Evolutionary conservation across 2,888 invertebrate genomes (phyloP).

Genomic region (Oligia latruncula): DNA sequence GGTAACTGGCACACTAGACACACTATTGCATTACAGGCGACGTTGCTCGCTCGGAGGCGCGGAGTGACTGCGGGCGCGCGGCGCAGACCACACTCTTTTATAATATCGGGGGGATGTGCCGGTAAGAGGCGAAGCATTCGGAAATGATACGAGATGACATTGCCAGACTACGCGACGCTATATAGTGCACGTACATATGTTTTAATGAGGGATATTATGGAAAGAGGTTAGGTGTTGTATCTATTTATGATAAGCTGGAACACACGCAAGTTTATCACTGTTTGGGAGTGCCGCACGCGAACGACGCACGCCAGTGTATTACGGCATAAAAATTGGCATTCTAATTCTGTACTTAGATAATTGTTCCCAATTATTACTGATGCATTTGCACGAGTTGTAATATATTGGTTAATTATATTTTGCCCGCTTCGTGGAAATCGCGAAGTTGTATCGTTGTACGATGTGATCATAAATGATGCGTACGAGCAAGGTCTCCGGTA

Average conservation of each 20-base stretch:
- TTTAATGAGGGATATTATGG: conserved; percentile 59
- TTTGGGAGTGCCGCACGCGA: conserved; percentile 61
- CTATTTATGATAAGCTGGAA: conserved; percentile 45
- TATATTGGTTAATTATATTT: conserved; percentile 42
- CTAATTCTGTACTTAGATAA: conserved; percentile 46
- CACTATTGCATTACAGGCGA: conserved; percentile 84
- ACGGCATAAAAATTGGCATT: conserved; percentile 51
- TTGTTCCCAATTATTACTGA: conserved; percentile 51
- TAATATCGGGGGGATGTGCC: conserved; percentile 87
- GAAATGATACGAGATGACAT: conserved; percentile 84
- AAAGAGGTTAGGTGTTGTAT: conserved; percentile 61
- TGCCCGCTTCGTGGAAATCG: conserved; percentile 54
- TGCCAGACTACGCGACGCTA: conserved; percentile 80
- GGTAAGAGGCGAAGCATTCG: conserved; percentile 84
- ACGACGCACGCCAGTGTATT: conserved; percentile 40
- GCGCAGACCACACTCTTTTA: conserved; percentile 80
- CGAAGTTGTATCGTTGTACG: conserved; percentile 14
- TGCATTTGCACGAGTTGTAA: conserved; percentile 36
- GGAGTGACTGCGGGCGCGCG: conserved; percentile 88
- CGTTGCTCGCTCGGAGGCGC: conserved; percentile 84
- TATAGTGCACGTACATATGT: conserved; percentile 48
- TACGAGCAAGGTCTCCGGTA: conserved; percentile 47
- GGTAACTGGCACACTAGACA: conserved; percentile 74
- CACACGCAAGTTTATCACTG: conserved; percentile 52
- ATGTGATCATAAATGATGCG: conserved; percentile 48